Conservation (phyloP, 2,113 vertebrate species). For the Pseudorasbora parva region DNA sequence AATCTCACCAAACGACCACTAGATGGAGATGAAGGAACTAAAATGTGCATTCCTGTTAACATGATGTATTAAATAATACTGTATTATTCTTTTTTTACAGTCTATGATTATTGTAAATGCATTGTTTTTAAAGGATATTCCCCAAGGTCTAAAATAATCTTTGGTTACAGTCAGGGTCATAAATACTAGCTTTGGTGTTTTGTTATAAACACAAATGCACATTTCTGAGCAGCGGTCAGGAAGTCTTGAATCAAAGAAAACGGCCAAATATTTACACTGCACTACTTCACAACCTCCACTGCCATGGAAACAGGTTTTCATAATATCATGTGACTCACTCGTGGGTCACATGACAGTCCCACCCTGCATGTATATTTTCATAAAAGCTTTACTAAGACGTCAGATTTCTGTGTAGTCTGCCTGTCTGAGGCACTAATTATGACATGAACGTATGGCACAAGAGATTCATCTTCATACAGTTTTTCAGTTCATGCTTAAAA, state of each 20-base stretch:
- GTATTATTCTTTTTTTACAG: too few relatives aligned
- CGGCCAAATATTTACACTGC: conserved; percentile 52
- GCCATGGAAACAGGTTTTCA: background rate
- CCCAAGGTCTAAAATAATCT: background rate
- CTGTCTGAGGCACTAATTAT: conserved; percentile 14
- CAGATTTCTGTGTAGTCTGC: conserved; percentile 6
- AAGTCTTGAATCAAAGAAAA: conserved; percentile 41
- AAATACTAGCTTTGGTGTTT: background rate
- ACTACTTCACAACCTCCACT: background rate
- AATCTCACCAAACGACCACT: background rate
- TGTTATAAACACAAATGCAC: conserved; percentile 3
- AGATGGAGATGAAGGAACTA: conserved; percentile 29
- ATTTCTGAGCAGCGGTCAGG: conserved; percentile 7
- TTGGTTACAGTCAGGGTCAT: background rate
- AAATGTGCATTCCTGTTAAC: background rate
- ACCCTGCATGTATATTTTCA: conserved; percentile 49
- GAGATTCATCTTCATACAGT: background rate
- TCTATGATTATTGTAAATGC: background rate
- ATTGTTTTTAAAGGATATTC: background rate
- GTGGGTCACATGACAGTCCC: conserved; percentile 26
- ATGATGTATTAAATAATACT: background rate
- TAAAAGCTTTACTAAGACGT: conserved; percentile 28
- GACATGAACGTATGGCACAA: background rate
- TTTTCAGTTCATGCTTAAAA: background rate
- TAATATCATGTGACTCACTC: conserved; percentile 40